Percentiles rank a stretch among this genome's conserved stretches.
Evolutionary conservation across 2,888 invertebrate species (phyloP).

Genomic region (Conops quadrifasciatus): DNA sequence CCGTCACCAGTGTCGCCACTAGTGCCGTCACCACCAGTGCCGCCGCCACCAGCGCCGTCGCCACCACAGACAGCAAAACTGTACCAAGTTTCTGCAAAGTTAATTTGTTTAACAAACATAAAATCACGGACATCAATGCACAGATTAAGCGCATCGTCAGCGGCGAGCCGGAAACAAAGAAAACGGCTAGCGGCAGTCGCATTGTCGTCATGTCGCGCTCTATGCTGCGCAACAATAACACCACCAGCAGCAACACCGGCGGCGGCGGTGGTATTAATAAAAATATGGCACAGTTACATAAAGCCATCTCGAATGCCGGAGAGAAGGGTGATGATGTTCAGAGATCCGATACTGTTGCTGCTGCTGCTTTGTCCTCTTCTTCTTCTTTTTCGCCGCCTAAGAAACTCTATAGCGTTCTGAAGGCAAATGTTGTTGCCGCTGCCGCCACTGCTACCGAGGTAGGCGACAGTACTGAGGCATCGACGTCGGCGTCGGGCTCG

Average conservation of each 20-base stretch:
- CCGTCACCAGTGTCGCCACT: constrained; percentile 21
- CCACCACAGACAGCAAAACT: background rate
- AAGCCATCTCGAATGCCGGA: constrained; percentile 35
- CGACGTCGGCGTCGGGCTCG: background rate
- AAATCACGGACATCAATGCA: constrained; percentile 56
- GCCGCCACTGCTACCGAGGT: background rate
- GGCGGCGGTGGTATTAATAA: too few relatives aligned
- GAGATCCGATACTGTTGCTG: constrained; percentile 42
- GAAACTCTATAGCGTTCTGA: constrained; percentile 49
- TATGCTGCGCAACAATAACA: constrained; percentile 39
- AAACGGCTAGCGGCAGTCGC: constrained; percentile 46
- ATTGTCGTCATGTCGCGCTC: constrained; percentile 54
- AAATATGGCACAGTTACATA: constrained; percentile 14
- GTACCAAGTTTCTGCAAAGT: background rate
- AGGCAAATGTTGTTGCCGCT: constrained; percentile 31
- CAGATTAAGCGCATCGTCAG: constrained; percentile 52
- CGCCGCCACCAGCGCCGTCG: constrained; percentile 3
- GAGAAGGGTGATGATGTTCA: constrained; percentile 41
- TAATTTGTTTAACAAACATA: constrained; percentile 49
- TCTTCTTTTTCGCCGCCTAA: constrained; percentile 32
- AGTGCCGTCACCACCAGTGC: constrained; percentile 9
- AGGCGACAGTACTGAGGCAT: background rate
- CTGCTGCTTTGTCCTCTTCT: background rate
- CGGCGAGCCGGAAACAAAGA: constrained; percentile 49
- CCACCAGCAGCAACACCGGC: constrained; percentile 37